Evolutionary conservation across 2,888 invertebrate species (phyloP).

Genomic region (Epirrita christyi): DNA sequence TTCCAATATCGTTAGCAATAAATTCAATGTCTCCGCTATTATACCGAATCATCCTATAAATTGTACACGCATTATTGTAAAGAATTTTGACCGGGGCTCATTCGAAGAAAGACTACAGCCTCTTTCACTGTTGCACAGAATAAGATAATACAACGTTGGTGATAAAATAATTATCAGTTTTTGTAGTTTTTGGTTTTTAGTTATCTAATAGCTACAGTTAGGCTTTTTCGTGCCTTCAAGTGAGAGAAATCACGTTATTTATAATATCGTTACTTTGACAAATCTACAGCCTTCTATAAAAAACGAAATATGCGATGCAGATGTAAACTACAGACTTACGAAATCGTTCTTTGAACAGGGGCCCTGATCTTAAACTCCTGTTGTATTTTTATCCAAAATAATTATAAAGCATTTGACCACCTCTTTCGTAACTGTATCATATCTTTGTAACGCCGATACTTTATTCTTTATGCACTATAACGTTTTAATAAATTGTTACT

Average conservation of each 20-base stretch:
- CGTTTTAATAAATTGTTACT: conserved; percentile 40
- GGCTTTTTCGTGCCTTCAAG: background rate
- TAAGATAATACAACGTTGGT: no score
- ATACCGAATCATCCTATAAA: conserved; percentile 48
- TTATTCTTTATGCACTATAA: conserved; percentile 1
- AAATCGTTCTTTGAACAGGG: no score
- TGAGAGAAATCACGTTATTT: no score
- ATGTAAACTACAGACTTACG: no score
- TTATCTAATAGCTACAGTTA: no score
- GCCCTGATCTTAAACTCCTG: no score
- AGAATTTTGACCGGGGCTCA: conserved; percentile 7
- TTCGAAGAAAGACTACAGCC: conserved; percentile 1
- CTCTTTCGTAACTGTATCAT: conserved; percentile 65
- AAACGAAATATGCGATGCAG: background rate
- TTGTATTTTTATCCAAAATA: conserved; percentile 71
- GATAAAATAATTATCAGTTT: background rate
- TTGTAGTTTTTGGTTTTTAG: background rate
- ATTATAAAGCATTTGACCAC: conserved; percentile 69
- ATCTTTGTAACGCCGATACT: conserved; percentile 2
- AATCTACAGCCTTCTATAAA: background rate
- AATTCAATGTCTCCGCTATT: conserved; percentile 21
- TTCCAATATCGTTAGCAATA: conserved; percentile 21
- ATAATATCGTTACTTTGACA: no score
- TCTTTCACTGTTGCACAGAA: background rate
- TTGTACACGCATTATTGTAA: conserved; percentile 50